Evolutionary conservation across 2,888 invertebrate species (phyloP), one percentile per base, ranked within the genome.

Genomic region (Caenorhabditis sp.): DNA sequence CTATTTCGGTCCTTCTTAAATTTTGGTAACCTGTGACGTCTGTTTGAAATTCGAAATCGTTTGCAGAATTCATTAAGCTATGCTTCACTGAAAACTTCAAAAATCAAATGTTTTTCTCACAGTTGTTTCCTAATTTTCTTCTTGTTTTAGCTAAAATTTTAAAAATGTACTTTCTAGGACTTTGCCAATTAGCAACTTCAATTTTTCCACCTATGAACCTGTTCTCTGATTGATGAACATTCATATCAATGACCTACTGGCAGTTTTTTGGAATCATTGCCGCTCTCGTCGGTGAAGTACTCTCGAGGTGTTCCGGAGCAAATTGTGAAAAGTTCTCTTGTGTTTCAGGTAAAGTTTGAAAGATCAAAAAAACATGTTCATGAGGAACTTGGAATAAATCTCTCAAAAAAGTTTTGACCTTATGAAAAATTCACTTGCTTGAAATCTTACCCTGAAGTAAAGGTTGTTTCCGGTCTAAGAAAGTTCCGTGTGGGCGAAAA

Each of bases 321-420:
- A 64, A 74, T 32, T 76, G 81, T 60, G 81, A 76, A 2, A 81
- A 81, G 22, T 81, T 67, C 44, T 64, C 76, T 4, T 81, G 81
- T 32, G 61, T 76, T 5, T 81, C 81, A 61, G 76, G 81, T 81
- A 40, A 6, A 40, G n/a, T 50, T 24, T 47, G 11, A 40, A 40
- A 40, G 40, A 40, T 40, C 40, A 40, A 40, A 13, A 6, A 40
- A 40, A 11, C 13, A 13, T 11, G 40, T 40, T 40, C 6, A 40
- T 40, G 32, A 32, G 32, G n/a, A n/a, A n/a, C n/a, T n/a, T n/a
- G n/a, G n/a, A n/a, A n/a, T n/a, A n/a, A n/a, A n/a, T n/a, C n/a
- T n/a, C 47, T 4, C n/a, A 18, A 3, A 47, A 47, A 18, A 47
- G 18, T 2, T 18, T 18, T 20, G 47, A 4, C 5, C 47, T 18